phyloP scores from a whole-genome alignment of 2,113 vertebrate genomes.

The Crotalus helleri region DNA sequence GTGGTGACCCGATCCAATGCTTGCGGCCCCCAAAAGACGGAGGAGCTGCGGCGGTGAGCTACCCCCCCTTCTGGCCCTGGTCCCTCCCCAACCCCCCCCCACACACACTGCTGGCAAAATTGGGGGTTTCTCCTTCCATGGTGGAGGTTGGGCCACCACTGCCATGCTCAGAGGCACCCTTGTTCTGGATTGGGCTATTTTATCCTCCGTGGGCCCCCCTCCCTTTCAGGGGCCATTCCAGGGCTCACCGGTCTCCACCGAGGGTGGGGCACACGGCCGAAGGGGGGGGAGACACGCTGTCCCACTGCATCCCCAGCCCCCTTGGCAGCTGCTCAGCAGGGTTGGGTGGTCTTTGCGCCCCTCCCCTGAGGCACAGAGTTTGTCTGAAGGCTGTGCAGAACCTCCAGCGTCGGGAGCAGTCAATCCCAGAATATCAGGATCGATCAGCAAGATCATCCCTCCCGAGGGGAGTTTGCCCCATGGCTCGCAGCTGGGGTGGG shows the following conservation, averaged over 20 bases:
- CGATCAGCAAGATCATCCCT: not conserved
- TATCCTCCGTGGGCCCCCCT: not conserved
- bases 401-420: not conserved
- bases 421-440: not conserved
- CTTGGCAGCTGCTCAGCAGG: not conserved
- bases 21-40: rapidly evolving
- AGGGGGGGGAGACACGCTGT: not conserved
- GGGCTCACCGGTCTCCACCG: not conserved
- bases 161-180: not conserved
- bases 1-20: not conserved
- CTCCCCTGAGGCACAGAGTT: too few species aligned
- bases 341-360: not conserved
- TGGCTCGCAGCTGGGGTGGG: too few species aligned
- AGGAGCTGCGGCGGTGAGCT: conserved; percentile 1
- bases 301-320: not conserved
- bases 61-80: not conserved
- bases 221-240: too few species aligned
- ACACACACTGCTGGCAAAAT: not conserved
- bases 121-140: not conserved
- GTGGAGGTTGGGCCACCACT: not conserved
- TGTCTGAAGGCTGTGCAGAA: not conserved
- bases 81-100: not conserved
- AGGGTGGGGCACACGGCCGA: rapidly evolving
- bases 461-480: too few species aligned
- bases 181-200: too few species aligned